Evolutionary conservation across 2,113 vertebrate genomes (phyloP).

Genomic region (Mesocricetus auratus): DNA sequence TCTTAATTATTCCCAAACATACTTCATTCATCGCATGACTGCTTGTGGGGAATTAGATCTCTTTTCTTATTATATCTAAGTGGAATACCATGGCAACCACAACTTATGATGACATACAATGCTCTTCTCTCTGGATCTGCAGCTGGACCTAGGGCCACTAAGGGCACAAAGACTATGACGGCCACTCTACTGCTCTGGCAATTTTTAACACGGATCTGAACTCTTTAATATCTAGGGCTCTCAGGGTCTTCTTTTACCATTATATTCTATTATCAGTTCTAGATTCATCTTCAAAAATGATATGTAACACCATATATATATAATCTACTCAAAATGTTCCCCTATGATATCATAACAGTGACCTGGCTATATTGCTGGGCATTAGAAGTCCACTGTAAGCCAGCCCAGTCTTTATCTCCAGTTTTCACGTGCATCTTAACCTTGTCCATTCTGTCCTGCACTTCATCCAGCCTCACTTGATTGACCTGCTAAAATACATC

Average conservation of each 20-base stretch:
- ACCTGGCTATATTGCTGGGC: background rate
- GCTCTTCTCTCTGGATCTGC: background rate
- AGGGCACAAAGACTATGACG: background rate
- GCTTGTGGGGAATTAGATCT: background rate
- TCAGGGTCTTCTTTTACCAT: background rate
- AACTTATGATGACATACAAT: background rate
- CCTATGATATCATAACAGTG: background rate
- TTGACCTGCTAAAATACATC: background rate
- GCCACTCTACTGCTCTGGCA: background rate
- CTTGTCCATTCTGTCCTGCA: background rate
- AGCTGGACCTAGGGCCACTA: background rate
- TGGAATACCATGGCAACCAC: background rate
- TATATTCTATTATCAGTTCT: background rate
- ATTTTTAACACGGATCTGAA: background rate
- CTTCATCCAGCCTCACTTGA: background rate
- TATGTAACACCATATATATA: background rate
- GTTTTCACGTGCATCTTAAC: background rate
- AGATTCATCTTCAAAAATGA: background rate
- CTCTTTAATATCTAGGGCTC: background rate
- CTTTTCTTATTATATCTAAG: background rate
- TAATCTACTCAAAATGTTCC: background rate
- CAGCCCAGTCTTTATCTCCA: background rate
- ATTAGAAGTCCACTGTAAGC: background rate
- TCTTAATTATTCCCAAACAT: background rate
- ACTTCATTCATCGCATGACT: background rate